phyloP scores from a whole-genome alignment of 2,113 vertebrate genomes.

The Heloderma charlesbogerti region DNA sequence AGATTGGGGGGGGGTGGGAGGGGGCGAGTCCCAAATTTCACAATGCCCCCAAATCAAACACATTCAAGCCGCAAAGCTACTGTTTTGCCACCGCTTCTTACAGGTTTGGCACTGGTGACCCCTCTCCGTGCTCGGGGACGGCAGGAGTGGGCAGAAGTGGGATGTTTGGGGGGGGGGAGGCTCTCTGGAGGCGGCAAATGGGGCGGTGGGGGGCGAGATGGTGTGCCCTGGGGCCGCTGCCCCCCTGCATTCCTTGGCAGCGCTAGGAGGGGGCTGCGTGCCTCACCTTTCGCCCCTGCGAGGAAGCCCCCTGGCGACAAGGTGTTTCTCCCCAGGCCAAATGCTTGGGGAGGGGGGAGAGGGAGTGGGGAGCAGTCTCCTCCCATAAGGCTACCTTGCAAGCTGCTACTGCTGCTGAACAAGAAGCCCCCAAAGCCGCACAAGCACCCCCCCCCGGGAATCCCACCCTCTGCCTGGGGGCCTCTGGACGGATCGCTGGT shows the following conservation, averaged over 20 bases:
- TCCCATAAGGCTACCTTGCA: background rate
- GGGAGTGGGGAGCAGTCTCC: background rate
- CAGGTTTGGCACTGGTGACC: constrained; percentile 71
- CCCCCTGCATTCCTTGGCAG: background rate
- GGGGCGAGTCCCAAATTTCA: constrained; percentile 11
- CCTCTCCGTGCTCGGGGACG: constrained; percentile 28
- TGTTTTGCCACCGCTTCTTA: constrained; percentile 52
- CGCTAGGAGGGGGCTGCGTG: background rate
- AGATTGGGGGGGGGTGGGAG: fast-evolving
- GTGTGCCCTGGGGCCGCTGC: too few species aligned
- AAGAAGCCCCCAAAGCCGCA: background rate
- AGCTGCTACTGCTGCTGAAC: constrained; percentile 35
- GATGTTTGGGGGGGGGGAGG: constrained; percentile 11
- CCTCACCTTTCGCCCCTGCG: background rate
- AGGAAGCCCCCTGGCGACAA: background rate
- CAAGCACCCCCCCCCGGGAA: too few species aligned
- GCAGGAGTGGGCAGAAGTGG: constrained; percentile 13
- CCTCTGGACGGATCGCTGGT: too few species aligned
- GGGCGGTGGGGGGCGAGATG: fast-evolving
- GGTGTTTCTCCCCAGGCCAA: background rate
- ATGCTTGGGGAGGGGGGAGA: background rate
- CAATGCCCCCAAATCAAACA: constrained; percentile 15
- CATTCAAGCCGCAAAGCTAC: constrained; percentile 67
- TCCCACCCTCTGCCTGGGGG: too few species aligned
- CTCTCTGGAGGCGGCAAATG: background rate